Conservation (phyloP, 2,888 invertebrate genomes). For the Bibio marci region DNA sequence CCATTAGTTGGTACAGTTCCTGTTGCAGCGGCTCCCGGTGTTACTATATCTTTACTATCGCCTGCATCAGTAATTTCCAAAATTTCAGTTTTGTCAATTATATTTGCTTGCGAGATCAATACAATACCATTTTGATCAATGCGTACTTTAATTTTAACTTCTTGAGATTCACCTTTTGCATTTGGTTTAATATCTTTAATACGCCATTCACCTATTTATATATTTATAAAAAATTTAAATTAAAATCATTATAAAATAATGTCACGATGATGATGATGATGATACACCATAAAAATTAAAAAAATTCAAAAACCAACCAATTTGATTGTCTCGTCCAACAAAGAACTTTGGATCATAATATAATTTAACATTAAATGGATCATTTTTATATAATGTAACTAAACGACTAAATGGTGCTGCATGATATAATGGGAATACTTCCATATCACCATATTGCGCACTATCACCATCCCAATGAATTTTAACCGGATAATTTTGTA, state of each 20-base stretch:
- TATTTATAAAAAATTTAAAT: no score
- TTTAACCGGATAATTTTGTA: slow-evolving; percentile 76
- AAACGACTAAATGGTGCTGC: slow-evolving; percentile 85
- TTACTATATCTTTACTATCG: no score
- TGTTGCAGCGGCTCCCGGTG: neutral
- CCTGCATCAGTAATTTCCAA: no score
- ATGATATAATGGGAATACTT: slow-evolving; percentile 80
- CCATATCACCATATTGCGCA: slow-evolving; percentile 59
- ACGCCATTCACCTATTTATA: slow-evolving; percentile 45
- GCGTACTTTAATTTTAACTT: slow-evolving; percentile 90
- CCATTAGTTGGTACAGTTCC: slow-evolving; percentile 15
- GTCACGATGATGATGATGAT: no score
- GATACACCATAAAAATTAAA: no score
- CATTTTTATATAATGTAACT: slow-evolving; percentile 80
- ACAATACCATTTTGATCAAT: slow-evolving; percentile 89
- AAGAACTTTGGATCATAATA: slow-evolving; percentile 38
- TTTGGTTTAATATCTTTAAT: slow-evolving; percentile 74
- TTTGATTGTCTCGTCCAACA: no score
- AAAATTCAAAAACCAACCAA: no score
- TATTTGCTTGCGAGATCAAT: slow-evolving; percentile 67
- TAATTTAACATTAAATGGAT: slow-evolving; percentile 74
- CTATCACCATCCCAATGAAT: slow-evolving; percentile 63
- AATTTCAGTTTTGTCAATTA: slow-evolving; percentile 56
- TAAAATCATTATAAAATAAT: no score
- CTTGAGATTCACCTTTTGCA: slow-evolving; percentile 78